These are phyloP conservation scores for Trinectes maculatus DNA, from an alignment of 2,113 vertebrate species.

Conservation along the genomic window DNA sequence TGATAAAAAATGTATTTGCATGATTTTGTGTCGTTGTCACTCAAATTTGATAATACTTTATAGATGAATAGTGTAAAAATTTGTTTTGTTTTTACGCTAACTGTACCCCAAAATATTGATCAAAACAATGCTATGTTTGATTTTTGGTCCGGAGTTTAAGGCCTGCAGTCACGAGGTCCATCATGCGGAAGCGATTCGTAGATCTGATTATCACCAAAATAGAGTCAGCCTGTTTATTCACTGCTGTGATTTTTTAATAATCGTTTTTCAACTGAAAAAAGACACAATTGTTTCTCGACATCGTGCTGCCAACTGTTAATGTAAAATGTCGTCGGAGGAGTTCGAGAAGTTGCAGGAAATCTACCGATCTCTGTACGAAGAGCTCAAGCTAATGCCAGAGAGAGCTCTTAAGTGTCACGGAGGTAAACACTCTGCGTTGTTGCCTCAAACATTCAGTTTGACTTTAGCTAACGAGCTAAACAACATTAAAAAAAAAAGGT, in stretches of 20 bases:
- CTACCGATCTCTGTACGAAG: conserved; percentile 84
- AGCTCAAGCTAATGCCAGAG: conserved; percentile 83
- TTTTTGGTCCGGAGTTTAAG: conserved; percentile 24
- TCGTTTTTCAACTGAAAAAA: background rate
- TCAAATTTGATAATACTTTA: background rate
- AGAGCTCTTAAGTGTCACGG: conserved; percentile 78
- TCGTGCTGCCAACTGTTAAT: rapidly evolving
- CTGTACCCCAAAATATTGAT: background rate
- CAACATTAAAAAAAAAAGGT: no score
- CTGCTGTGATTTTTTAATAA: no score
- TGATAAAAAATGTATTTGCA: background rate
- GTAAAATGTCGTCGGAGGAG: conserved; percentile 88
- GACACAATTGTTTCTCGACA: background rate
- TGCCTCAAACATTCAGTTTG: rapidly evolving
- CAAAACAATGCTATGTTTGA: background rate
- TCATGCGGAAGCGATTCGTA: conserved; percentile 67
- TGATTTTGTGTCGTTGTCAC: background rate
- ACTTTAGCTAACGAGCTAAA: background rate
- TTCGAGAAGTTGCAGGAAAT: conserved; percentile 93
- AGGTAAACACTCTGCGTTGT: conserved; percentile 77
- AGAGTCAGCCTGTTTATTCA: no score
- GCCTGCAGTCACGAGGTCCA: conserved; percentile 59
- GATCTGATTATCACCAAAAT: conserved; percentile 53
- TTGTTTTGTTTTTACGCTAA: no score
- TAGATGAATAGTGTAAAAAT: background rate